These are phyloP conservation scores for Drosophila greeni DNA, from an alignment of 2,888 invertebrate species.

Conservation along the genomic window DNA sequence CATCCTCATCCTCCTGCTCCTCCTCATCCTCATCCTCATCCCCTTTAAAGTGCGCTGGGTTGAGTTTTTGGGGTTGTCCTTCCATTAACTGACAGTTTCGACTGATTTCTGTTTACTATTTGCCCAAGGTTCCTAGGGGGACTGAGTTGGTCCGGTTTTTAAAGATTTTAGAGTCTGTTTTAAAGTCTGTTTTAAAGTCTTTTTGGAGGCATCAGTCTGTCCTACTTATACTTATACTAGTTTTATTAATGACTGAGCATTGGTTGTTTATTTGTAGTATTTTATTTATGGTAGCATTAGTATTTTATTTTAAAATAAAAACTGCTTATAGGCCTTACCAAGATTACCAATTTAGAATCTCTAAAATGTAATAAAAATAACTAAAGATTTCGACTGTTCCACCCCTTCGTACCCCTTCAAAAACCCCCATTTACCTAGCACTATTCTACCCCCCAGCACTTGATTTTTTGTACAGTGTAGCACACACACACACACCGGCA, in stretches of 20 bases:
- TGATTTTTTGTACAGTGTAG: neutral
- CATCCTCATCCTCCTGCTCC: neutral
- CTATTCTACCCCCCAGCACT: neutral
- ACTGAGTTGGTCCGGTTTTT: constrained; percentile 5
- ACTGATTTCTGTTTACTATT: constrained; percentile 16
- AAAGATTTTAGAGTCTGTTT: constrained; percentile 1
- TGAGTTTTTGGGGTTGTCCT: constrained; percentile 1
- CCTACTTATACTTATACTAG: neutral
- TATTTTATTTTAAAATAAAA: no score
- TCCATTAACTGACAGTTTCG: constrained; percentile 13
- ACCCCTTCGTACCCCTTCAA: neutral
- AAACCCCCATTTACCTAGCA: neutral
- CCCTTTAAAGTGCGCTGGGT: constrained; percentile 27
- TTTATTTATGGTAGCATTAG: no score
- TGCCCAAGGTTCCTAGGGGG: neutral
- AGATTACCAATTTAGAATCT: neutral
- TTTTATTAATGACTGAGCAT: neutral
- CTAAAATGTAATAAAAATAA: neutral
- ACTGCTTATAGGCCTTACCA: no score
- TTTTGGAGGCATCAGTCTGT: neutral
- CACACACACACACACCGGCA: constrained; percentile 16
- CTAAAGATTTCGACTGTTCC: no score
- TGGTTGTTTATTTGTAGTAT: neutral
- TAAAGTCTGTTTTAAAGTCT: neutral
- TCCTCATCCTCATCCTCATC: neutral